Evolutionary conservation across 1,140 invertebrate genomes (phyloP).

Genomic region (Drosophila murphyi): DNA sequence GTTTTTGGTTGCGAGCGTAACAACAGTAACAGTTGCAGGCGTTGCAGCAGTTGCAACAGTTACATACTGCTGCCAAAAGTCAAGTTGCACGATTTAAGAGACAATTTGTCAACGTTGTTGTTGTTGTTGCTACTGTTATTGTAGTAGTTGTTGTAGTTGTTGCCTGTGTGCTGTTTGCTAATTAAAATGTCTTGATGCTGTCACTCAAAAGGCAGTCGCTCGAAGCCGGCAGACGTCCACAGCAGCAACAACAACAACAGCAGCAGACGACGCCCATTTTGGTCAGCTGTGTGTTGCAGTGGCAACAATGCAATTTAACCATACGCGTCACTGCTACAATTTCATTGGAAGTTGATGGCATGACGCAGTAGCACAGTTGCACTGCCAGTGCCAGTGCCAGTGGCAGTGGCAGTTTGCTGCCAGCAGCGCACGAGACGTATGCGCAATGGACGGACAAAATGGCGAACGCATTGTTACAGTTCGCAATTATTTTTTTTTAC

Average conservation of each 20-base stretch:
- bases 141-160: slow-evolving; percentile 15
- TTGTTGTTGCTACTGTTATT: slow-evolving; percentile 17
- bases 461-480: slow-evolving; percentile 80
- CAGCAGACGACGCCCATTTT: slow-evolving; percentile 68
- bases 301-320: slow-evolving; percentile 77
- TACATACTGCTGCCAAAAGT: slow-evolving; percentile 33
- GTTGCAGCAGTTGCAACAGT: slow-evolving; percentile 21
- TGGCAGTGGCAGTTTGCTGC: neutral
- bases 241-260: slow-evolving; percentile 19
- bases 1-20: slow-evolving; percentile 57
- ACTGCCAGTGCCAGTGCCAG: neutral
- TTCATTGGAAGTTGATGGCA: slow-evolving; percentile 72
- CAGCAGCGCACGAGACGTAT: slow-evolving; percentile 65
- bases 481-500: slow-evolving; percentile 71
- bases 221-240: slow-evolving; percentile 33
- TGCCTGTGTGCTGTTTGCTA: slow-evolving; percentile 56
- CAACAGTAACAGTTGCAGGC: slow-evolving; percentile 63
- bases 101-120: slow-evolving; percentile 18
- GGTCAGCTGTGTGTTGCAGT: slow-evolving; percentile 40
- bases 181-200: slow-evolving; percentile 81
- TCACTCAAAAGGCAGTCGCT: slow-evolving; percentile 76
- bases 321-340: slow-evolving; percentile 73
- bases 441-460: slow-evolving; percentile 71
- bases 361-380: slow-evolving; percentile 6
- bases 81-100: slow-evolving; percentile 33